Evolutionary conservation across 2,113 vertebrate genomes (phyloP), one percentile per base, ranked within the genome.

Genomic region (Canis aureus): DNA sequence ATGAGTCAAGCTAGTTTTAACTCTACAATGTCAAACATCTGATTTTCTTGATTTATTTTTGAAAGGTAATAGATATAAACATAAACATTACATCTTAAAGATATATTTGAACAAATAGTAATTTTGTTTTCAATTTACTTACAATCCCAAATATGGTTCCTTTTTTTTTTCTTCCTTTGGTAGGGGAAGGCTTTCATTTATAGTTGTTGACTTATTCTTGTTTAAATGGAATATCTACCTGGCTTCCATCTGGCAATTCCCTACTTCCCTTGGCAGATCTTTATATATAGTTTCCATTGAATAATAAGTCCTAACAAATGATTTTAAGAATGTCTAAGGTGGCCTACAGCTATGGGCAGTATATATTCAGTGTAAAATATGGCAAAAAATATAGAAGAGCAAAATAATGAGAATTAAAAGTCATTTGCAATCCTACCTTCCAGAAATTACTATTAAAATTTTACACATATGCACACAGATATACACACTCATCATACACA

Each of bases 371-470:
- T 71, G 62, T 60, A 78, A 91, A 67, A 55, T 64, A 38, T 17
- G 43, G 38, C 19, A 38, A 91, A 91, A 59, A 79, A 80, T 60
- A 27, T 11, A 57, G 23, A 80, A 32, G 8, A 51, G 3, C 4
- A 93, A 96, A 91, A 84, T 83, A 55, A 62, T 43, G 9, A 43
- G 85, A 89, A 57, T 83, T 67, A 84, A 91, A 93, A 78, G 64
- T 79, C 23, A 25, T 32, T 66, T 89, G 4, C 69, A 94, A 76
- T 69, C 11, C 3, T 91, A 96, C 10, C 13, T 93, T 79, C 5
- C 27, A 62, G 23, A 91, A 91, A 38, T 66, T 64, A 38, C 20
- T 57, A 51, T 57, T 60, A 59, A 71, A 8, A 62, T 8, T 83
- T 16, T 19, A 74, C 4, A 66, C 55, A 35, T 8, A 73, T 1